Conservation (phyloP, 2,113 vertebrate species). For the Callionymus lyra region DNA sequence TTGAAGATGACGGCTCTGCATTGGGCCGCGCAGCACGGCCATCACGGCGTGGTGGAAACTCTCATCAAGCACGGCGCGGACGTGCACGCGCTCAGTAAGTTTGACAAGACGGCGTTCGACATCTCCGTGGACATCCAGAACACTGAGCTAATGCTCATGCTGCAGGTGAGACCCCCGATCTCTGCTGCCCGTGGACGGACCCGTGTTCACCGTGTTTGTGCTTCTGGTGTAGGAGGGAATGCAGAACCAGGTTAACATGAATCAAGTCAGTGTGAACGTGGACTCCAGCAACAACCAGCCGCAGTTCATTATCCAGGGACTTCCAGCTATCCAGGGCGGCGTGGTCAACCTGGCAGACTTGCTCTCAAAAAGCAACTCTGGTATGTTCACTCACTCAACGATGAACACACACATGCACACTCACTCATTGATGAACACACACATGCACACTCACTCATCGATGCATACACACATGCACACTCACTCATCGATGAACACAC, state of each 20-base stretch:
- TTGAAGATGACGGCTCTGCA: conserved; percentile 92
- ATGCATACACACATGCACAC: no score
- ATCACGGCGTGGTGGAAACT: conserved; percentile 73
- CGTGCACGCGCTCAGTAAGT: conserved; percentile 81
- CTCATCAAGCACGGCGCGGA: conserved; percentile 80
- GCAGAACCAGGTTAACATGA: conserved; percentile 73
- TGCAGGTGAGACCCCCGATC: conserved; percentile 71
- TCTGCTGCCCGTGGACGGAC: not conserved
- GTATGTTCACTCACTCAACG: conserved; percentile 41
- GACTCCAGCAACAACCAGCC: conserved; percentile 54
- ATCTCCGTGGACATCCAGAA: conserved; percentile 83
- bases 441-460: no score
- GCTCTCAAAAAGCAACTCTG: conserved; percentile 66
- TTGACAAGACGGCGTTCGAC: conserved; percentile 86
- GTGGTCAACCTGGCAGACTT: conserved; percentile 70
- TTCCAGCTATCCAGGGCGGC: conserved; percentile 54
- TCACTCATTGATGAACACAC: no score
- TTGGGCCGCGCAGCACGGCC: conserved; percentile 84
- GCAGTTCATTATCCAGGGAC: conserved; percentile 72
- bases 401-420: no score
- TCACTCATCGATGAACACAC: no score
- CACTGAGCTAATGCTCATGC: conserved; percentile 72
- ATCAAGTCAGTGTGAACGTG: conserved; percentile 58
- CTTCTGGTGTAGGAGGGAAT: conserved; percentile 72
- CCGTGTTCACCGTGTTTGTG: not conserved